Evolutionary conservation across 2,113 vertebrate species (phyloP), one percentile per base, ranked within the genome.

Genomic region (Stegostoma tigrinum): DNA sequence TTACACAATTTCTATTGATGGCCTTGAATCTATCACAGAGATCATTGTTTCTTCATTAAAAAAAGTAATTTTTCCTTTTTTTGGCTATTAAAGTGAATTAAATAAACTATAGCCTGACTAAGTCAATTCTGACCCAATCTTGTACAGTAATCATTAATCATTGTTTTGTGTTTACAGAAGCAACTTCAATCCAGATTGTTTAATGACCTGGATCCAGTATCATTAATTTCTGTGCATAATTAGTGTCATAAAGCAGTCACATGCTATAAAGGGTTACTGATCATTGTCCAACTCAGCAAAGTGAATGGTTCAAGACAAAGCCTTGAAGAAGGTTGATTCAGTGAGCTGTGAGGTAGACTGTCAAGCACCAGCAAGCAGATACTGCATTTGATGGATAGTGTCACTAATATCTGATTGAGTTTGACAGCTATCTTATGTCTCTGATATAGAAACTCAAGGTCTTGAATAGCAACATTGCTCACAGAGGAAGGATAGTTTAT

Each of bases 311-410:
- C 23, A 72, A 95, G 42, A 24, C 24, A 72, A 89, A 87, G n/a
- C 90, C 80, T 95, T 95, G 90, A 61, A 95, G 96, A 95, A 94
- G 95, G 80, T 55, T 95, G 95, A 96, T 55, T 70, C 75, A 95
- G 95, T 48, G 95, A 96, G 96, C 96, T 96, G 96, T 96, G 96
- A 91, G 94, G 38, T 55, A 23, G 95, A 61, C 68, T 96, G 96
- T 96, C 96, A 96, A 95, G 94, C 91, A 64, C 21, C 75, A 95
- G 95, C 96, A 95, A 85, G 93, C 93, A 95, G 67, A 72, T 72
- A 24, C 93, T 95, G 67, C 42, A 72, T 72, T 95, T 96, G 96
- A 96, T 96, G 95, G 95, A 96, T 96, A 91, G 95, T 83, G 70
- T n/a, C 24, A 55, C 96, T 96, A 90, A 38, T 45, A 66, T 90